Base-by-base conservation (phyloP, 2,888 invertebrate species). In the Entomobrya multifasciata region DNA sequence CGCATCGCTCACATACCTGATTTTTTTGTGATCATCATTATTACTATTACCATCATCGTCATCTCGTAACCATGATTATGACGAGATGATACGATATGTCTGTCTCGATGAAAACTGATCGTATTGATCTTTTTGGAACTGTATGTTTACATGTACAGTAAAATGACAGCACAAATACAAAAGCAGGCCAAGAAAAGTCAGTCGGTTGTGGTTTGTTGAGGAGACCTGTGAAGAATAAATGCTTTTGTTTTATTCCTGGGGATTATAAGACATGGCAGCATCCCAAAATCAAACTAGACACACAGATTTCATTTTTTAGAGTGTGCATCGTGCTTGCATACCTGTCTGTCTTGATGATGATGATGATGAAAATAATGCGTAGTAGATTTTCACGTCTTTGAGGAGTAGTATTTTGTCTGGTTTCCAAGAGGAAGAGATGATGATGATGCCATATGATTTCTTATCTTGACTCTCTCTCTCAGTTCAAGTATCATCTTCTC, bases 361-460 rank as follows among this genome's bases (percentile, higher is more conserved):
- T 36, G 36, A 36, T 36, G 36, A 70, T 47, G 15, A 15, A 20
- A 22, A 20, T 25, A 17, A 49, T n/a, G n/a, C 49, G 49, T 47
- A 30, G 70, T 47, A 47, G 13, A 25, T n/a, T 1, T 20, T 20
- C 6, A 41, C 41, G 36, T 65, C 5, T 41, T n/a, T n/a, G n/a
- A n/a, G n/a, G 65, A 67, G 22, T 41, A 41, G n/a, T 70, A 70
- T 70, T 70, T 70, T 47, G 47, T 65, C 65, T 67, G 70, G 6
- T 25, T 70, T 70, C 44, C 70, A 70, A 70, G 65, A 70, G 47
- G 0, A 70, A 47, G 47, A 17, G 52, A 41, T 44, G 41, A 36
- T 20, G 8, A 47, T 22, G 44, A 8, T 74, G 55, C 52, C 74
- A 55, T 55, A 55, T 74, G 52, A 74, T 74, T 74, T 55, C n/a